Base-by-base conservation (phyloP, 2,888 invertebrate species). In the Andrena hattorfiana region DNA sequence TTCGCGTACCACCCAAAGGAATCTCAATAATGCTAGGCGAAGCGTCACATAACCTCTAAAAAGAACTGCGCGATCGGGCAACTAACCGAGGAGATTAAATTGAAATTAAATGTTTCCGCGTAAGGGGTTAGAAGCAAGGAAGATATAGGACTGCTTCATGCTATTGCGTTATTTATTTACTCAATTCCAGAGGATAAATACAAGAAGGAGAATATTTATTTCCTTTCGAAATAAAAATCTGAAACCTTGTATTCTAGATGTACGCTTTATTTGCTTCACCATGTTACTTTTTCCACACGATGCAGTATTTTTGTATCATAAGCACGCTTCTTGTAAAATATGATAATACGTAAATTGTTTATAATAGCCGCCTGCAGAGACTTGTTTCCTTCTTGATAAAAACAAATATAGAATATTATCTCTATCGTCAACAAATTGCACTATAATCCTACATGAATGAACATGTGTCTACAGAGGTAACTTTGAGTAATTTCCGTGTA, bases 1-100 rank as follows among this genome's bases (percentile, higher is more conserved):
- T 68, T 20, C 42, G 16, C n/a, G 6, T 16, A 35, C 1, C 1
- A 64, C 23, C 2, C 2, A 26, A 26, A 49, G 4, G 4, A 78
- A 51, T 66, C 4, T 26, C 13, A 48, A 66, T 13, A 59, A 49
- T 42, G 2, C 10, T 26, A 13, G 7, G 10, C 4, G 30, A 35
- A 30, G 28, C 30, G n/a, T 28, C 0, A 63, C 79, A 69, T 79
- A 79, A 79, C 79, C 79, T 79, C 16, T 32, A 42, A 70, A 1
- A 69, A 49, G 30, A 48, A n/a, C 2, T 28, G 10, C 4, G 5
- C 26, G 26, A 28, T 10, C 1, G 1, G 0, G 13, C 8, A 2
- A 35, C 35, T 1, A 23, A 3, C 6, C 13, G 26, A 6, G 13
- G 10, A 35, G 28, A 60, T 35, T 10, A 4, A 51, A 76, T 42